Evolutionary conservation across 2,888 invertebrate genomes (phyloP).

Genomic region (Rhagonycha fulva): DNA sequence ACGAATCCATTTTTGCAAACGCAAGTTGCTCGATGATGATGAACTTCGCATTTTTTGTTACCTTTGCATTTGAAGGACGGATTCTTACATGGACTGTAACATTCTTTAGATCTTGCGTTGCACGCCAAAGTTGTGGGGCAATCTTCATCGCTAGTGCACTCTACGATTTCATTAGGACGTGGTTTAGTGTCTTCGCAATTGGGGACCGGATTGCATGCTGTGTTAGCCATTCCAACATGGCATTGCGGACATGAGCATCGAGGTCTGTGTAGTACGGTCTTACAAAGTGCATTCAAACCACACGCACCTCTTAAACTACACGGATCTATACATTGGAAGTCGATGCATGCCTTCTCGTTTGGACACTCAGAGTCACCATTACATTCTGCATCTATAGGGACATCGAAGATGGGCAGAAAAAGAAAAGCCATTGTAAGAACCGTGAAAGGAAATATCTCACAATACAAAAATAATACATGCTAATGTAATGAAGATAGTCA

Average conservation of each 20-base stretch:
- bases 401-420: constrained; percentile 53
- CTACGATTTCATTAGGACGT: constrained; percentile 59
- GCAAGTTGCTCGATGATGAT: constrained; percentile 82
- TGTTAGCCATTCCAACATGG: constrained; percentile 80
- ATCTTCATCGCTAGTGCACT: constrained; percentile 69
- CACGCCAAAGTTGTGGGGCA: constrained; percentile 80
- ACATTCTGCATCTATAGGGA: constrained; percentile 67
- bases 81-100: constrained; percentile 78
- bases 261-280: constrained; percentile 81
- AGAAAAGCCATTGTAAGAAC: constrained; percentile 79
- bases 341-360: constrained; percentile 89
- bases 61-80: constrained; percentile 73
- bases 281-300: constrained; percentile 87
- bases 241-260: constrained; percentile 89
- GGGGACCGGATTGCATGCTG: constrained; percentile 78
- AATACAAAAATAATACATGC: constrained; percentile 56
- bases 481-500: constrained; percentile 55
- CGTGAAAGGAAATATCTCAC: constrained; percentile 77
- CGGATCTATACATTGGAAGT: constrained; percentile 88
- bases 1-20: constrained; percentile 89
- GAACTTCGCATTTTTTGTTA: constrained; percentile 87
- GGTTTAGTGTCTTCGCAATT: constrained; percentile 71
- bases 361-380: constrained; percentile 90
- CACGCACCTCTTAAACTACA: constrained; percentile 88
- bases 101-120: constrained; percentile 69